Base-by-base conservation (phyloP, 2,113 vertebrate genomes). In the Antidorcas marsupialis region DNA sequence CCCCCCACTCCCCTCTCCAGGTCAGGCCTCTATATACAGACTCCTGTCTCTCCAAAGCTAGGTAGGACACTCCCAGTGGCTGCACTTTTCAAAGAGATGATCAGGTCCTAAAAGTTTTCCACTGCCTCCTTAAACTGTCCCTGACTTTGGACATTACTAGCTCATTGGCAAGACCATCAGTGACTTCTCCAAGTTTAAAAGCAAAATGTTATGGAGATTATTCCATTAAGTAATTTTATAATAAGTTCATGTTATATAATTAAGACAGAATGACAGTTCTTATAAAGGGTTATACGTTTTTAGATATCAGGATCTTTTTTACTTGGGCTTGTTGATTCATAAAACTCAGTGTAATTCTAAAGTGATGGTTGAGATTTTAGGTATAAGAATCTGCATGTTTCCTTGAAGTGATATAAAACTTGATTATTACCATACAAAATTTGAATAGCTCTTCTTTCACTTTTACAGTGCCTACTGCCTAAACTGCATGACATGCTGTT, bases 171-270 rank as follows among this genome's bases (percentile, higher is more conserved):
- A 94, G 45, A 21, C 67, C 25, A 85, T 74, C 33, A 87, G 7
- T 64, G 30, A 62, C 28, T 90, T 97, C 52, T 97, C 67, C 83
- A 82, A 95, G 57, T 95, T 89, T 91, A 91, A 95, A 95, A 84
- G 55, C 14, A 93, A 95, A 95, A 87, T 87, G 19, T 87, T 94
- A 71, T 88, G 16, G 39, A 78, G n/a, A 92, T 91, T 96, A 87
- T 92, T 71, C 62, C 25, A 90, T 2, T 88, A 74, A 89, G 30
- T 83, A 93, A 93, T 71, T 92, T 95, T 87, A 82, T 55, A 92
- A 92, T 89, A 95, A 89, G 87, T 79, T 52, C 33, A 71, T 81
- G 27, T 91, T 90, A 90, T 9, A 76, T 92, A 89, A 98, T 95
- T 94, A 87, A 87, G 78, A 87, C 45, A 87, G 88, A 91, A 89